A percentile compares a stretch with the other conserved stretches of the same genome.
Conservation (phyloP, 2,888 invertebrate genomes). For the Strigamia maritima region DNA sequence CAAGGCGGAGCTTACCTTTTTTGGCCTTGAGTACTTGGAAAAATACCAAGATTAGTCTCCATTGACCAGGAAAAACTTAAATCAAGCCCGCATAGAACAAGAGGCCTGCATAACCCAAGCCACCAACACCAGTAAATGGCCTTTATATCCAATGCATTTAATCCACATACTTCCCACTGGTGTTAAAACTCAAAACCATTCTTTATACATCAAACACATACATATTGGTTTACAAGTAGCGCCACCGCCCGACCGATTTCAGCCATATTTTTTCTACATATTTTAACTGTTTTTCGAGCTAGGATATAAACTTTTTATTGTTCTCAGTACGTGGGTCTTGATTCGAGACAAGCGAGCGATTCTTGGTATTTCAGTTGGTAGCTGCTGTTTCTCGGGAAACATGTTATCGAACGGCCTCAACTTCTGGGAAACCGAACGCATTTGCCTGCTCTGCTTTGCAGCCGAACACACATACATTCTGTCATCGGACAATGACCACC, state of each 20-base stretch:
- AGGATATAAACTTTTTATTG: not conserved
- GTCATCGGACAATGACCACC: slow-evolving; percentile 14
- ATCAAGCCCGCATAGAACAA: not conserved
- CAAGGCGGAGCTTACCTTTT: not conserved
- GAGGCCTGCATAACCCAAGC: too few relatives aligned
- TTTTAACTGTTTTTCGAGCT: not conserved
- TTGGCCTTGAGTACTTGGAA: not conserved
- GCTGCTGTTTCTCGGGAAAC: not conserved
- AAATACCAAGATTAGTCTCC: not conserved
- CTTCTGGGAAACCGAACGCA: slow-evolving; percentile 32
- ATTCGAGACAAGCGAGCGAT: not conserved
- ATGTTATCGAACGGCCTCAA: slow-evolving; percentile 34
- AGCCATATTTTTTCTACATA: not conserved
- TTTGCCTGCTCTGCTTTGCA: slow-evolving; percentile 16
- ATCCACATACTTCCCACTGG: not conserved
- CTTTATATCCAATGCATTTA: not conserved
- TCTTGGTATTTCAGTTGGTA: not conserved
- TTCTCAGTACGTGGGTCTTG: not conserved
- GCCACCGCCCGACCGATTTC: not conserved
- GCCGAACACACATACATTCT: not conserved
- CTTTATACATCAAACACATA: not conserved
- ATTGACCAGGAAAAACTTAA: not conserved
- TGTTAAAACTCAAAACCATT: not conserved
- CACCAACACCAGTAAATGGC: not conserved
- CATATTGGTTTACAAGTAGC: not conserved